phyloP scores from a whole-genome alignment of 2,797 vertebrate genomes.

The Chanos chanos region DNA sequence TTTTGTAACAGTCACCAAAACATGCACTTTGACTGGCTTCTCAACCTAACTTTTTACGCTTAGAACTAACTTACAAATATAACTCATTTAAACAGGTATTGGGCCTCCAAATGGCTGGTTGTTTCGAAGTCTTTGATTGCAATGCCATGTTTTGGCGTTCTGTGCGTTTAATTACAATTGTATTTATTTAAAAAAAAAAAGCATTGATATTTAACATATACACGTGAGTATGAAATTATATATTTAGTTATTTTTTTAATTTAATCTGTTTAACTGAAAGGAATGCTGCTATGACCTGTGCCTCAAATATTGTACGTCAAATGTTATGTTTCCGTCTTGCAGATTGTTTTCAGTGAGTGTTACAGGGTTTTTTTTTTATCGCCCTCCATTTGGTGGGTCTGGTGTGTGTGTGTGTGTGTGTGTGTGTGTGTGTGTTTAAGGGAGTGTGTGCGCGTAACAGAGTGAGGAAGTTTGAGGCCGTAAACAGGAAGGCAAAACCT shows the following conservation, averaged over 20 bases:
- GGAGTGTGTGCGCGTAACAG: slow-evolving; percentile 27
- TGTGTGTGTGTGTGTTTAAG: slow-evolving; percentile 24
- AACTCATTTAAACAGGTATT: too few species aligned
- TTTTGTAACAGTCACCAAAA: too few species aligned
- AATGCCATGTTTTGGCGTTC: too few species aligned
- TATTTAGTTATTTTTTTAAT: not conserved
- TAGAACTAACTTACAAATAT: too few species aligned
- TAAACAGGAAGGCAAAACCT: slow-evolving; percentile 87
- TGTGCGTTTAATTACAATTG: too few species aligned
- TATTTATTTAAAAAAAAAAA: too few species aligned
- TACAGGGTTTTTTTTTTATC: slow-evolving; percentile 35
- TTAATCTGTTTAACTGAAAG: not conserved
- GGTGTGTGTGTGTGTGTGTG: slow-evolving; percentile 19
- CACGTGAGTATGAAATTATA: too few species aligned
- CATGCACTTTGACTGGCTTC: too few species aligned
- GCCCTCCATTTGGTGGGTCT: slow-evolving; percentile 26
- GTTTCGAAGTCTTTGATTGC: too few species aligned
- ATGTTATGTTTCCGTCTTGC: slow-evolving; percentile 25
- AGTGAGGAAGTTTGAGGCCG: slow-evolving; percentile 75
- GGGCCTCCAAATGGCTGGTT: too few species aligned
- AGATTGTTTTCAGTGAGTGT: slow-evolving; percentile 23
- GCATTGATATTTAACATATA: too few species aligned
- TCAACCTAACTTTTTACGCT: too few species aligned
- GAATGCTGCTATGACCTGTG: not conserved
- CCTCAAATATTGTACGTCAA: not conserved